A percentile compares a stretch with the other conserved stretches of the same genome.
Evolutionary conservation across 2,113 vertebrate genomes (phyloP).

Genomic region (Aspidoscelis tigris): DNA sequence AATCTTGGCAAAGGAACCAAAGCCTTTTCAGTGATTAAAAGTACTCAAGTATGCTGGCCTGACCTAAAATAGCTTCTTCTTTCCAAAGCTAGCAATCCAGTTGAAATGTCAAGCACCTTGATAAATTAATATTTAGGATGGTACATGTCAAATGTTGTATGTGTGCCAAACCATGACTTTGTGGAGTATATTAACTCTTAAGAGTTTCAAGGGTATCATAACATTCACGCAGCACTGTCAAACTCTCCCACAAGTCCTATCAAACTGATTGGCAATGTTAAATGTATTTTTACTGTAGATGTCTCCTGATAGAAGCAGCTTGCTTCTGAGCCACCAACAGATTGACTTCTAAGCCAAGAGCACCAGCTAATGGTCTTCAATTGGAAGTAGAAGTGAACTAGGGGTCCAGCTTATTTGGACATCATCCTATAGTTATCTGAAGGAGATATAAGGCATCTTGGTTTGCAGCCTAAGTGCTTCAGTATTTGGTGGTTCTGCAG

Average conservation of each 20-base stretch:
- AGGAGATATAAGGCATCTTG: no score
- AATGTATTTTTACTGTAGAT: background rate
- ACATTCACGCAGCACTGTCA: background rate
- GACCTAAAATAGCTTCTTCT: background rate
- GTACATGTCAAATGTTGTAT: background rate
- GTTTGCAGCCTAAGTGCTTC: no score
- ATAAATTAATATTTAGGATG: background rate
- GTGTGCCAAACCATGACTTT: background rate
- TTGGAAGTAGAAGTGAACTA: no score
- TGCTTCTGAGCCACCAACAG: no score
- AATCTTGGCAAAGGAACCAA: conserved; percentile 22
- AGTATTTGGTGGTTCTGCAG: no score
- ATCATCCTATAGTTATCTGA: no score
- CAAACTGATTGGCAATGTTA: background rate
- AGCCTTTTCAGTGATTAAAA: background rate
- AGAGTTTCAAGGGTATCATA: background rate
- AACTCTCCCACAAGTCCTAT: no score
- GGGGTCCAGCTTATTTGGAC: no score
- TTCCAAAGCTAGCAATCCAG: background rate
- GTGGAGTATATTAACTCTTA: no score
- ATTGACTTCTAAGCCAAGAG: no score
- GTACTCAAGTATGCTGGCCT: background rate
- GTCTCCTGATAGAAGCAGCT: no score
- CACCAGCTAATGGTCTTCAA: no score
- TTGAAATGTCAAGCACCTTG: background rate